phyloP scores from a whole-genome alignment of 2,888 invertebrate species.

The Dolichopus griseipennis region DNA sequence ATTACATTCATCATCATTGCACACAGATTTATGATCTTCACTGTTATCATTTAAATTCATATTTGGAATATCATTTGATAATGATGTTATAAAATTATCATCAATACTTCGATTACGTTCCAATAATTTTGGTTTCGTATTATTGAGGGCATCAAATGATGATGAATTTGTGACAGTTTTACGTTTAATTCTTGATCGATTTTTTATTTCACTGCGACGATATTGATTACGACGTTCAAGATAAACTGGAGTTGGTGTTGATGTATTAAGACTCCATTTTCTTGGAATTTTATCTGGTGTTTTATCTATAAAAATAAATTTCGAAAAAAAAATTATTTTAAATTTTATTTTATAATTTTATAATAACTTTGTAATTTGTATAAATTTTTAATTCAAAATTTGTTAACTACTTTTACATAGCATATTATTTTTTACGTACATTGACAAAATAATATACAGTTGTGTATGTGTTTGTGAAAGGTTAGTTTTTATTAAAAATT shows the following conservation, averaged over 20 bases:
- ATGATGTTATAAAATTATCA: constrained; percentile 32
- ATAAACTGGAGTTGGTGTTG: constrained; percentile 75
- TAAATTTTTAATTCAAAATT: no score
- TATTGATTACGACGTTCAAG: constrained; percentile 74
- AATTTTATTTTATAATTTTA: no score
- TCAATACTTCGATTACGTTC: constrained; percentile 33
- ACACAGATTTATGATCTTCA: constrained; percentile 22
- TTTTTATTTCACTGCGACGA: constrained; percentile 50
- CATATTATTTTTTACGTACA: no score
- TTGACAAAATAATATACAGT: no score
- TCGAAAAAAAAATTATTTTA: no score
- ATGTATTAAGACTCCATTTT: constrained; percentile 53
- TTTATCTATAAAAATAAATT: constrained; percentile 32
- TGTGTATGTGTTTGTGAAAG: no score
- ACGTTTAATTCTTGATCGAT: constrained; percentile 40
- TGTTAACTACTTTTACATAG: no score
- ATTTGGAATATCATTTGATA: constrained; percentile 22
- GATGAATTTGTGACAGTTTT: constrained; percentile 38
- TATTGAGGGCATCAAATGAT: constrained; percentile 37
- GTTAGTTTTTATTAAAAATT: no score
- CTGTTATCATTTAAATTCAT: constrained; percentile 20
- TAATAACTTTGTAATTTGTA: no score
- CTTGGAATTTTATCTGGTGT: constrained; percentile 42
- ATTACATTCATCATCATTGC: constrained; percentile 22
- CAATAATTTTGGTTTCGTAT: constrained; percentile 26